Percentiles rank a stretch among this genome's conserved stretches.
These are phyloP conservation scores for Prinia subflava DNA, from an alignment of 2,113 vertebrate genomes.

Conservation along the genomic window DNA sequence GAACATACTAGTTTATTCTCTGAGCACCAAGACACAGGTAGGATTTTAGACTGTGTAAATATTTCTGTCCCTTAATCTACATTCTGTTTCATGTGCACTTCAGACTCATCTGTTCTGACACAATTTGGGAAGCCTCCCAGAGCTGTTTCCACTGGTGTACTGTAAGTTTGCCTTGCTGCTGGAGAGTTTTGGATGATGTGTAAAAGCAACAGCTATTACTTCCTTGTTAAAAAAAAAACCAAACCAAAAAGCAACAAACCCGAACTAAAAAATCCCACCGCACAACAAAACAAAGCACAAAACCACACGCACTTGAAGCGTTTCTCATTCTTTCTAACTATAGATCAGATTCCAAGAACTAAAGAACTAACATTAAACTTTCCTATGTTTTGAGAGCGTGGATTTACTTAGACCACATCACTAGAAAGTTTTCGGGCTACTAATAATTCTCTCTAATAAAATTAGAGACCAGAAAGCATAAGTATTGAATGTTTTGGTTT, in stretches of 20 bases:
- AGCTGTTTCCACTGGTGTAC: neutral
- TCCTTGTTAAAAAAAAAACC: neutral
- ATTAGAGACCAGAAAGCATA: neutral
- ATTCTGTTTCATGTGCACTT: neutral
- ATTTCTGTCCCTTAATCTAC: neutral
- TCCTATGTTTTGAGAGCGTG: neutral
- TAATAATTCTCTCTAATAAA: neutral
- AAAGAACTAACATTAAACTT: constrained; percentile 4
- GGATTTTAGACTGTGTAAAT: neutral
- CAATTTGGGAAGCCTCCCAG: neutral
- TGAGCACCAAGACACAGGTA: neutral
- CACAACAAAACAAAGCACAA: constrained; percentile 26
- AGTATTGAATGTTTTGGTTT: neutral
- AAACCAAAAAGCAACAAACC: neutral
- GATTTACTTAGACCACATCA: neutral
- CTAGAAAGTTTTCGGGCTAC: neutral
- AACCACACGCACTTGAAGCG: constrained; percentile 28
- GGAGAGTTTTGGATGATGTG: constrained; percentile 21
- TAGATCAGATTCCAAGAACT: constrained; percentile 46
- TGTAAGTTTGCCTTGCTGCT: neutral
- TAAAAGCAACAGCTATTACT: constrained; percentile 52
- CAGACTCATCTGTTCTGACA: neutral
- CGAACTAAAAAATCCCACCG: neutral
- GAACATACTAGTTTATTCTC: neutral
- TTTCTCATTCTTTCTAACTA: constrained; percentile 52